phyloP scores from a whole-genome alignment of 2,113 vertebrate species.

The Hyla sarda region DNA sequence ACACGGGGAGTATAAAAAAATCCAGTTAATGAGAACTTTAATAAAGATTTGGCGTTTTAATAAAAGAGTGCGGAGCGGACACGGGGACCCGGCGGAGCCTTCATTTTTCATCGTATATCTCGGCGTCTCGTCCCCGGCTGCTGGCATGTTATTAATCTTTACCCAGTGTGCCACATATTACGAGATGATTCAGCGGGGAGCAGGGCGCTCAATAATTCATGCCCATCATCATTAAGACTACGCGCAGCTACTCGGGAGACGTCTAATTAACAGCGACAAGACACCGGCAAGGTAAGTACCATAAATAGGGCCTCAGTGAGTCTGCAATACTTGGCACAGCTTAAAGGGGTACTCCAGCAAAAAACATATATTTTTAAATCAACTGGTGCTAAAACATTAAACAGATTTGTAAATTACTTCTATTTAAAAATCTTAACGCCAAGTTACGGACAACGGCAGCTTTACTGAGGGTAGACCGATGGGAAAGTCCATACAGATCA shows the following conservation, averaged over 20 bases:
- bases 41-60: not conserved
- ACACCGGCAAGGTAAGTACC: not conserved
- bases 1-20: too few relatives aligned
- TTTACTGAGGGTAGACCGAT: too few relatives aligned
- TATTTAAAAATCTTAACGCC: too few relatives aligned
- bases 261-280: slow-evolving; percentile 46
- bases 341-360: too few relatives aligned
- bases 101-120: slow-evolving; percentile 50
- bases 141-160: slow-evolving; percentile 20
- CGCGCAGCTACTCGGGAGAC: not conserved
- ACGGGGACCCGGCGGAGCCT: not conserved
- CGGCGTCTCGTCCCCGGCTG: not conserved
- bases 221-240: slow-evolving; percentile 17
- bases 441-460: too few relatives aligned
- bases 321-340: too few relatives aligned
- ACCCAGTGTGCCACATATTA: not conserved
- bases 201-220: slow-evolving; percentile 47
- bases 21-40: not conserved
- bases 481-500: too few relatives aligned
- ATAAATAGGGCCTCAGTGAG: not conserved
- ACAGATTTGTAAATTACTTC: too few relatives aligned
- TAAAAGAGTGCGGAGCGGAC: not conserved
- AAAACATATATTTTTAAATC: too few relatives aligned
- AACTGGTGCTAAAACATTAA: too few relatives aligned
- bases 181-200: not conserved